Conservation (phyloP, 2,113 vertebrate species). For the Oncorhynchus kisutch region DNA sequence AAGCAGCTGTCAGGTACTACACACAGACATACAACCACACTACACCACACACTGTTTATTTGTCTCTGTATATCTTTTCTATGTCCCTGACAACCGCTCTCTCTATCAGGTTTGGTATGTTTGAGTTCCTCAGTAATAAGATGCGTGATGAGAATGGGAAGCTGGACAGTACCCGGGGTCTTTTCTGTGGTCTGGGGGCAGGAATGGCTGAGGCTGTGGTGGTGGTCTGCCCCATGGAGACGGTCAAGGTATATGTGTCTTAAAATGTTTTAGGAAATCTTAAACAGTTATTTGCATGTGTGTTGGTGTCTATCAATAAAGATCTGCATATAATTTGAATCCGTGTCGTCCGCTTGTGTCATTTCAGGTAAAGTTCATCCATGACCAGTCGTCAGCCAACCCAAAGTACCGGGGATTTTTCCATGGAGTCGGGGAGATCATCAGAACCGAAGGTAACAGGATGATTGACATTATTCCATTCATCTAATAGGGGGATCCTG, state of each 20-base stretch:
- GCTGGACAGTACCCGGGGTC: conserved; percentile 84
- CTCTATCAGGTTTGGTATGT: conserved; percentile 83
- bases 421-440: conserved; percentile 90
- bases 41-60: neutral
- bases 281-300: no score
- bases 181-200: conserved; percentile 89
- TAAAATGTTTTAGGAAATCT: neutral
- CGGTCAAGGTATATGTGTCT: conserved; percentile 81
- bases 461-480: no score
- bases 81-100: neutral
- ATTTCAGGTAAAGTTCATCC: conserved; percentile 94
- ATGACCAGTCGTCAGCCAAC: conserved; percentile 89
- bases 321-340: no score
- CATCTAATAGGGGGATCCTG: no score
- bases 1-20: conserved; percentile 89
- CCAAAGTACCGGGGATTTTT: conserved; percentile 94
- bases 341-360: neutral
- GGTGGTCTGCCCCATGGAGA: conserved; percentile 98
- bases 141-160: conserved; percentile 89
- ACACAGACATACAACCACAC: neutral
- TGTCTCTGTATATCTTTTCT: neutral
- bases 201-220: conserved; percentile 89
- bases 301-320: neutral
- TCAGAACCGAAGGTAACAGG: conserved; percentile 80
- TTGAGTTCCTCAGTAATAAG: conserved; percentile 95